Evolutionary conservation across 2,888 invertebrate genomes (phyloP).

Genomic region (Phania funesta): DNA sequence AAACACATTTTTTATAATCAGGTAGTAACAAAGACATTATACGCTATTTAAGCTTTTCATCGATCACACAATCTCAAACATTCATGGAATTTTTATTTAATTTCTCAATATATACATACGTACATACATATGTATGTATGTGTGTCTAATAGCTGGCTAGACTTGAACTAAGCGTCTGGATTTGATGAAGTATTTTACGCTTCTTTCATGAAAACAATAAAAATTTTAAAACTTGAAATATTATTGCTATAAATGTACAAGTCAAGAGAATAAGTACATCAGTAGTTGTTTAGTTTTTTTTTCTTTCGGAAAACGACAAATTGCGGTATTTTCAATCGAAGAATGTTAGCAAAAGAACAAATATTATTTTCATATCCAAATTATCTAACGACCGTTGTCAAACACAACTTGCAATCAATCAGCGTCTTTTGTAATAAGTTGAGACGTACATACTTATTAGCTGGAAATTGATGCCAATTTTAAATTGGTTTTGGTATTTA

Average conservation of each 20-base stretch:
- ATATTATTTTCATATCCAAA: slow-evolving; percentile 6
- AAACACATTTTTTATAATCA: no score
- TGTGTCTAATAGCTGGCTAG: not conserved
- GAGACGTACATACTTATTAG: slow-evolving; percentile 10
- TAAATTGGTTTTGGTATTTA: not conserved
- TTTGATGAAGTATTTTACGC: not conserved
- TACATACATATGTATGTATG: not conserved
- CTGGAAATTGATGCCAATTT: not conserved
- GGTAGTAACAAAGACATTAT: no score
- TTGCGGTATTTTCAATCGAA: not conserved
- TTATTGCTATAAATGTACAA: not conserved
- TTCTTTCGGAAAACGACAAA: not conserved
- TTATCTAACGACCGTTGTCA: not conserved
- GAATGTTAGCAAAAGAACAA: slow-evolving; percentile 13
- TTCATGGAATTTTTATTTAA: no score
- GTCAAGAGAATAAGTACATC: slow-evolving; percentile 8
- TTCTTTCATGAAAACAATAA: not conserved
- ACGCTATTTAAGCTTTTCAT: no score
- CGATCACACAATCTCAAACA: no score
- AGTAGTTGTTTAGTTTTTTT: not conserved
- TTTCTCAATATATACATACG: no score
- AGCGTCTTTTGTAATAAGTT: not conserved
- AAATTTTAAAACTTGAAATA: not conserved
- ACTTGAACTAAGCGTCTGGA: not conserved
- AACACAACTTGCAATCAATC: slow-evolving; percentile 5